phyloP scores from a whole-genome alignment of 2,797 vertebrate genomes.

The Poeciliopsis presidionis region DNA sequence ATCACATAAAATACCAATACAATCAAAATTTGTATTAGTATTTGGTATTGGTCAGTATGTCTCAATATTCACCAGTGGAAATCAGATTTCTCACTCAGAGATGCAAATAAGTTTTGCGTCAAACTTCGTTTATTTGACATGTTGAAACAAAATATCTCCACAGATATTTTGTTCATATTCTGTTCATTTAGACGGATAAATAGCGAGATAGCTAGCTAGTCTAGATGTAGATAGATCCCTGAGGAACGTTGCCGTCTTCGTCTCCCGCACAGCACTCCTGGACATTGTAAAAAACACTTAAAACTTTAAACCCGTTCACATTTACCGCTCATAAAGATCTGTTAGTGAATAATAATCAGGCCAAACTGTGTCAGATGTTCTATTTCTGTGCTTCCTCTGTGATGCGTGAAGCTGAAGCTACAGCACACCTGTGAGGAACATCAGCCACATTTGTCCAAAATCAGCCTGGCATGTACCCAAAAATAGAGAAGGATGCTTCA shows the following conservation, averaged over 20 bases:
- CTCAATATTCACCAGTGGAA: constrained; percentile 2
- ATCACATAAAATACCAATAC: background rate
- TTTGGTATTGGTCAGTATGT: too few species aligned
- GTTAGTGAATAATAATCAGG: background rate
- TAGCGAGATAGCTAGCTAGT: too few species aligned
- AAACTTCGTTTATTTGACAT: constrained; percentile 3
- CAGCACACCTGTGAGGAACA: background rate
- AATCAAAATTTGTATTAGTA: background rate
- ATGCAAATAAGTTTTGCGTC: constrained; percentile 39
- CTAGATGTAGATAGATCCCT: too few species aligned
- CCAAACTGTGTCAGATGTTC: background rate
- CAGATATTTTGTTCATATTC: too few species aligned
- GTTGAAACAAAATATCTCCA: background rate
- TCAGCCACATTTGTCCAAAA: constrained; percentile 5
- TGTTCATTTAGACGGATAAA: background rate
- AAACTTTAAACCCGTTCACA: too few species aligned
- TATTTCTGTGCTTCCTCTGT: background rate
- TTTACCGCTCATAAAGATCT: background rate
- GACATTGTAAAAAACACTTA: too few species aligned
- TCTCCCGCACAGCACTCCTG: too few species aligned
- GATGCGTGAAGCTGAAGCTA: background rate
- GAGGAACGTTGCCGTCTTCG: too few species aligned
- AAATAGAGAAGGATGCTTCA: constrained; percentile 15
- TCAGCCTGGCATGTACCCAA: background rate
- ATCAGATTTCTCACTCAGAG: constrained; percentile 33